Base-by-base conservation (phyloP, 2,797 vertebrate genomes). In the Poeciliopsis infans region DNA sequence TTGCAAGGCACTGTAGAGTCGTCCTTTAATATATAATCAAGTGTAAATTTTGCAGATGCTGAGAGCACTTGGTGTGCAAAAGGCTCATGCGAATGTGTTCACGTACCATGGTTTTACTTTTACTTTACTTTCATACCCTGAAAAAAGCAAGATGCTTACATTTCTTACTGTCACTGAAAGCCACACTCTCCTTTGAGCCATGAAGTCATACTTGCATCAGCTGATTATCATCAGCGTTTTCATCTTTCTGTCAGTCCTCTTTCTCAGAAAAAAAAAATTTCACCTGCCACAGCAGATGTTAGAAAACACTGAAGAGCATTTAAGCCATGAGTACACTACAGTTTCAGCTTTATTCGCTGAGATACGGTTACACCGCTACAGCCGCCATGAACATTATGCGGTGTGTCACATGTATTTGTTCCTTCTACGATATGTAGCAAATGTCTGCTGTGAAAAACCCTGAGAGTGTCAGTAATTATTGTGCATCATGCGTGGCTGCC, bases 161-260 rank as follows among this genome's bases (percentile, higher is more conserved):
- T 25, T 76, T 45, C 28, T 43, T 69, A 33, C 12, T 31, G 28
- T 16, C 43, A 61, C 45, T 61, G 18, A 78, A 81, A 39, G 64
- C 55, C 36, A 33, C n/a, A 28, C 73, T 74, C 31, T 79, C 13
- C 49, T 83, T 51, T 71, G 66, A 76, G 68, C 75, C 31, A 33
- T 80, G 81, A 75, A 76, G 79, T 76, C 49, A 78, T 70, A 45
- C 43, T 81, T 79, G 64, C 61, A 86, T 79, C 71, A 75, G 59
- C 45, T 77, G 64, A 81, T 81, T 74, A 79, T 39, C 51, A 69
- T 78, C 72, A 69, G 53, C 39, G 68, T 15, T 64, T 86, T 76
- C 71, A 75, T 73, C 16, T 68, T 51, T 76, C 72, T 66, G 28
- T 73, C 76, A n/a, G 69, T 72, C 33, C 15, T 47, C 55, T 74